These are phyloP conservation scores for Hydrotaea diabolus DNA, from an alignment of 2,888 invertebrate genomes.

Conservation along the genomic window DNA sequence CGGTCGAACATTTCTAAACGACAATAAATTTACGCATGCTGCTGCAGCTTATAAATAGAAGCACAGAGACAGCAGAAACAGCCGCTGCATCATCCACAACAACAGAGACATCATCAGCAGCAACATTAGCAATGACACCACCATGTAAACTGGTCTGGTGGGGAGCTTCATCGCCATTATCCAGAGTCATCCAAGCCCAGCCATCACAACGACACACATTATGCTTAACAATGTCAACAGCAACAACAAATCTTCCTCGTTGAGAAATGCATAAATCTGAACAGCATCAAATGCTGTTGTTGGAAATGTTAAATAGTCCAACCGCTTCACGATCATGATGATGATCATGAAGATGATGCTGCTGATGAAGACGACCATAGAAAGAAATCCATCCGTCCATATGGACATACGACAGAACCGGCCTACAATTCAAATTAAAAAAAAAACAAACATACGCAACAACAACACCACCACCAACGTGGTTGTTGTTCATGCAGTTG, in stretches of 20 bases:
- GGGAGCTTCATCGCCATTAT: background rate
- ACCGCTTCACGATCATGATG: background rate
- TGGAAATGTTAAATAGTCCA: conserved; percentile 46
- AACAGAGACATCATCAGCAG: background rate
- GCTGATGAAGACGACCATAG: conserved; percentile 24
- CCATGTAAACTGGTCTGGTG: background rate
- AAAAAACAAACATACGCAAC: conserved; percentile 20
- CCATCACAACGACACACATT: conserved; percentile 11
- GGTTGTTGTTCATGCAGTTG: conserved; percentile 10
- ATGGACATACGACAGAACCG: conserved; percentile 47
- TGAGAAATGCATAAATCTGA: conserved; percentile 55
- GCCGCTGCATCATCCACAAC: background rate
- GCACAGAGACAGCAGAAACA: background rate
- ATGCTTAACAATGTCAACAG: background rate
- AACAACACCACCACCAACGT: background rate
- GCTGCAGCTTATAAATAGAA: conserved; percentile 52
- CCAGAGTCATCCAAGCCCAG: conserved; percentile 8
- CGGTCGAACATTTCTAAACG: conserved; percentile 68
- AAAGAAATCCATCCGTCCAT: conserved; percentile 41
- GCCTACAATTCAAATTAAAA: conserved; percentile 50
- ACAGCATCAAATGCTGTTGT: conserved; percentile 51
- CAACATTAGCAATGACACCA: background rate
- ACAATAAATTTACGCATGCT: conserved; percentile 65
- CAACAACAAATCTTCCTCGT: conserved; percentile 50
- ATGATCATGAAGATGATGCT: conserved; percentile 14